phyloP scores from a whole-genome alignment of 2,797 vertebrate species.

The Emys orbicularis region DNA sequence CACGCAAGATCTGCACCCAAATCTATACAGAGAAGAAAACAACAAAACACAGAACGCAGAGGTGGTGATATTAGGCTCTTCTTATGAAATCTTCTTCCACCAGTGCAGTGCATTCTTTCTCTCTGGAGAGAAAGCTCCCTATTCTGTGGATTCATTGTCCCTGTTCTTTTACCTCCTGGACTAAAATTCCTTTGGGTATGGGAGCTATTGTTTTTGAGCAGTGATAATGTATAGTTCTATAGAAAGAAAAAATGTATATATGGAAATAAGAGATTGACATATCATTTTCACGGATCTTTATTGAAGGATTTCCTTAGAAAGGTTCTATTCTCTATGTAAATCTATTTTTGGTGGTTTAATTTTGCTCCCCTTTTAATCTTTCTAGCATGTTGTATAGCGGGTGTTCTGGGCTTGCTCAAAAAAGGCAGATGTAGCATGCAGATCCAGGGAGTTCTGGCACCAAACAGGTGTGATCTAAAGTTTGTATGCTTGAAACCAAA shows the following conservation, averaged over 20 bases:
- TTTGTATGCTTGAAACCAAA: constrained; percentile 84
- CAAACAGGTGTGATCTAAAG: constrained; percentile 74
- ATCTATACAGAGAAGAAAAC: constrained; percentile 20
- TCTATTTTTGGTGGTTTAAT: constrained; percentile 74
- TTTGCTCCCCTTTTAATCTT: constrained; percentile 72
- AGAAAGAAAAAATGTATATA: constrained; percentile 79
- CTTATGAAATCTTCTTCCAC: constrained; percentile 11
- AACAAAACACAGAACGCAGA: not conserved
- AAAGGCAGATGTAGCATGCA: constrained; percentile 77
- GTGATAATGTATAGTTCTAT: constrained; percentile 67
- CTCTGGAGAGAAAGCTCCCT: constrained; percentile 22
- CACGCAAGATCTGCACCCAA: constrained; percentile 73
- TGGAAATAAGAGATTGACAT: constrained; percentile 84
- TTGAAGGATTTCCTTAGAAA: constrained; percentile 78
- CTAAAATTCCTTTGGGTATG: constrained; percentile 62
- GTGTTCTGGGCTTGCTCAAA: constrained; percentile 86
- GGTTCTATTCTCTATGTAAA: constrained; percentile 76
- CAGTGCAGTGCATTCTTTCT: not conserved
- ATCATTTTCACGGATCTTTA: constrained; percentile 84
- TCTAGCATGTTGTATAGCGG: constrained; percentile 84
- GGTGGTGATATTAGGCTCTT: constrained; percentile 32
- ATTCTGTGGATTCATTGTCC: constrained; percentile 22
- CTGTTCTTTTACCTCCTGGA: constrained; percentile 43
- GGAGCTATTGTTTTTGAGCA: constrained; percentile 66
- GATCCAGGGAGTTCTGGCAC: constrained; percentile 78